Conservation (phyloP, 2,113 vertebrate genomes). For the Psittacula cyanocephala region DNA sequence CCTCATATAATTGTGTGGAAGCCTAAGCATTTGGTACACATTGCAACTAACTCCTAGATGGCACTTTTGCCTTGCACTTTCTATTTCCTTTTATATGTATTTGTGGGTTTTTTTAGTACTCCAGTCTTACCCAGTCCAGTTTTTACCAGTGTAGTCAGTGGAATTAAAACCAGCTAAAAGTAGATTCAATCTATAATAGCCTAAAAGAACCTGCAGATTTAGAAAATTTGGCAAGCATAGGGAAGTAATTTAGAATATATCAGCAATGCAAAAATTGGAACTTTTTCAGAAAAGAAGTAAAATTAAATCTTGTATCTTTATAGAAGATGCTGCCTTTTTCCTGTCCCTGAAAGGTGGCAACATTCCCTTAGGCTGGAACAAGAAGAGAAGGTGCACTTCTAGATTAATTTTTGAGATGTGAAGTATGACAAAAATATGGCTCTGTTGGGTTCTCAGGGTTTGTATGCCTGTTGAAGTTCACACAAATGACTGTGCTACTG, state of each 20-base stretch:
- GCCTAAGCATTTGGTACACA: not conserved
- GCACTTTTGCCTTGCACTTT: not conserved
- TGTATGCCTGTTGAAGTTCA: not conserved
- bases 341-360: not conserved
- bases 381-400: not conserved
- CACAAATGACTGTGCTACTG: not conserved
- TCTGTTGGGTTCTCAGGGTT: not conserved
- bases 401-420: not conserved
- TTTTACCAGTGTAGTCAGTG: not conserved
- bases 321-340: not conserved
- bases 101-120: not conserved
- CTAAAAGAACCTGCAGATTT: not conserved
- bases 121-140: not conserved
- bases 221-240: fast-evolving
- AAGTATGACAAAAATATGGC: not conserved
- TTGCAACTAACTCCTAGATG: not conserved
- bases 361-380: not conserved
- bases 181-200: not conserved
- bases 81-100: not conserved
- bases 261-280: not conserved
- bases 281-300: not conserved
- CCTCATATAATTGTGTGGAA: not conserved
- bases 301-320: not conserved
- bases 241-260: not conserved
- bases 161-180: not conserved